These are phyloP conservation scores for Erpornis zantholeuca DNA, from an alignment of 2,113 vertebrate genomes.

Conservation along the genomic window DNA sequence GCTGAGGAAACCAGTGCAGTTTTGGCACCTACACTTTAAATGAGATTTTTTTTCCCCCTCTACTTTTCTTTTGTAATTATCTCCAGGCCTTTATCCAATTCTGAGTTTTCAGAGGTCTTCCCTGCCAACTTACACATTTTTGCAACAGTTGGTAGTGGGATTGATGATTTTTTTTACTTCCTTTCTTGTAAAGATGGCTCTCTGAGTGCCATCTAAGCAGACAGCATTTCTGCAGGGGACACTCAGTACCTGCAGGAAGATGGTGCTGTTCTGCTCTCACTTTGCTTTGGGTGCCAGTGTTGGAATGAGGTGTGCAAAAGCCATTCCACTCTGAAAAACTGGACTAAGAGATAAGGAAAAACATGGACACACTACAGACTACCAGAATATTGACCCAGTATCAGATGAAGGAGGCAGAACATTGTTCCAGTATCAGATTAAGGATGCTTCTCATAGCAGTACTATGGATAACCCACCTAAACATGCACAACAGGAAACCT, in stretches of 20 bases:
- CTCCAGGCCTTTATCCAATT: neutral
- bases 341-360: neutral
- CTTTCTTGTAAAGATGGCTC: neutral
- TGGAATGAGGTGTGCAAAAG: neutral
- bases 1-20: neutral
- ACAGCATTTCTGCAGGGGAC: neutral
- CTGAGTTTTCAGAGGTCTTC: neutral
- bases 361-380: neutral
- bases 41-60: fast-evolving
- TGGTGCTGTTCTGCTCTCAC: neutral
- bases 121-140: neutral
- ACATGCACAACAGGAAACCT: neutral
- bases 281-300: neutral
- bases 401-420: neutral
- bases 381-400: neutral
- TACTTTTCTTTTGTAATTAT: neutral
- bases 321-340: neutral
- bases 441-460: neutral
- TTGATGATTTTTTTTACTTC: neutral
- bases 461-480: neutral
- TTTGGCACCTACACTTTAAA: neutral
- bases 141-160: neutral
- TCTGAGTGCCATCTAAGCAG: neutral
- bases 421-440: neutral
- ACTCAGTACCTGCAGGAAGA: neutral